These are phyloP conservation scores for Mustelus asterias DNA, from an alignment of 2,113 vertebrate genomes.

Conservation along the genomic window DNA sequence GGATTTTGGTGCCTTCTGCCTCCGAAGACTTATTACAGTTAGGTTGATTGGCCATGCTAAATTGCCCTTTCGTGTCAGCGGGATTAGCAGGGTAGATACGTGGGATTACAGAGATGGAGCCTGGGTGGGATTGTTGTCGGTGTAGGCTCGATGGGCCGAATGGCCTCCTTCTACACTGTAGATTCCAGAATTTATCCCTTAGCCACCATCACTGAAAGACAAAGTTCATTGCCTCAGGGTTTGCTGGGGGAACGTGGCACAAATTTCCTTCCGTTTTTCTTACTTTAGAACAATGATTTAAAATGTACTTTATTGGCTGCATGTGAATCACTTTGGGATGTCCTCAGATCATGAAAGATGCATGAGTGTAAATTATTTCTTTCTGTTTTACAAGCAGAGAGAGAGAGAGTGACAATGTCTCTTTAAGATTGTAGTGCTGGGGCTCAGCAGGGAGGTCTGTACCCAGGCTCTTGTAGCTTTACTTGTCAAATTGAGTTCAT, in stretches of 20 bases:
- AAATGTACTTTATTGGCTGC: background rate
- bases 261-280: background rate
- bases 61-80: no score
- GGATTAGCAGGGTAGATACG: no score
- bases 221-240: background rate
- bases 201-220: background rate
- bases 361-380: background rate
- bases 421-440: background rate
- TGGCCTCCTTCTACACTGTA: no score
- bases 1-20: no score
- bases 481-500: slow-evolving; percentile 14
- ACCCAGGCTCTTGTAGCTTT: background rate
- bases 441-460: background rate
- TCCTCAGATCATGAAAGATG: background rate
- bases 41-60: no score
- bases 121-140: no score
- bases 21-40: no score
- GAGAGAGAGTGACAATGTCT: background rate
- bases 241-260: background rate
- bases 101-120: no score
- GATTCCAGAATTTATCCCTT: background rate
- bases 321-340: background rate
- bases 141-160: no score
- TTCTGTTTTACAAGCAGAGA: background rate
- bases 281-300: background rate